Evolutionary conservation across 2,113 vertebrate species (phyloP).

Genomic region (Barbus barbus): DNA sequence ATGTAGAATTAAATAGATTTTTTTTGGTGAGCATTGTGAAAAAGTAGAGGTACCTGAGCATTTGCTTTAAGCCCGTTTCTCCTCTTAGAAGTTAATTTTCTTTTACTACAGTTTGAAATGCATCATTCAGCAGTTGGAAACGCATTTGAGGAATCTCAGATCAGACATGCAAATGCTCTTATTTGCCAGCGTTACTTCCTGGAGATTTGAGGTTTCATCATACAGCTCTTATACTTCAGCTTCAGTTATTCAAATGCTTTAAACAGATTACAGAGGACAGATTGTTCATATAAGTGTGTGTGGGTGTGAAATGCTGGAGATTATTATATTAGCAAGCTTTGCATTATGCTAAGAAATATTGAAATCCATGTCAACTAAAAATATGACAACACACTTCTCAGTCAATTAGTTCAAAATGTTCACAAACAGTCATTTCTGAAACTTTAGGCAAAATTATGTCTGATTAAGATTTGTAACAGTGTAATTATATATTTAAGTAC

Average conservation of each 20-base stretch:
- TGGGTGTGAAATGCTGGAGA: slow-evolving; percentile 2
- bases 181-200: slow-evolving; percentile 44
- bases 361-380: neutral
- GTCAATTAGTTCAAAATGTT: slow-evolving; percentile 25
- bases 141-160: slow-evolving; percentile 20
- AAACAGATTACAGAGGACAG: slow-evolving; percentile 47
- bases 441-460: neutral
- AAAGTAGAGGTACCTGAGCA: neutral
- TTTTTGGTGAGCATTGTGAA: neutral
- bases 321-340: slow-evolving; percentile 19
- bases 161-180: slow-evolving; percentile 32
- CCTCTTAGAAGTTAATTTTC: neutral
- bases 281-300: slow-evolving; percentile 22
- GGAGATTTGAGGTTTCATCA: slow-evolving; percentile 46
- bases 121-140: slow-evolving; percentile 34
- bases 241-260: slow-evolving; percentile 57
- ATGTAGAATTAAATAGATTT: neutral
- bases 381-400: neutral
- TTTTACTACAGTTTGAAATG: slow-evolving; percentile 15
- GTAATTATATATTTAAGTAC: neutral
- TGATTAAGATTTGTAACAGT: neutral
- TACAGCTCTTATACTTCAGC: slow-evolving; percentile 31
- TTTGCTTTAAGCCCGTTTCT: neutral
- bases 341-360: slow-evolving; percentile 4
- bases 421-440: neutral